Conservation (phyloP, 1,140 invertebrate species). For the Eurosta solidaginis region DNA sequence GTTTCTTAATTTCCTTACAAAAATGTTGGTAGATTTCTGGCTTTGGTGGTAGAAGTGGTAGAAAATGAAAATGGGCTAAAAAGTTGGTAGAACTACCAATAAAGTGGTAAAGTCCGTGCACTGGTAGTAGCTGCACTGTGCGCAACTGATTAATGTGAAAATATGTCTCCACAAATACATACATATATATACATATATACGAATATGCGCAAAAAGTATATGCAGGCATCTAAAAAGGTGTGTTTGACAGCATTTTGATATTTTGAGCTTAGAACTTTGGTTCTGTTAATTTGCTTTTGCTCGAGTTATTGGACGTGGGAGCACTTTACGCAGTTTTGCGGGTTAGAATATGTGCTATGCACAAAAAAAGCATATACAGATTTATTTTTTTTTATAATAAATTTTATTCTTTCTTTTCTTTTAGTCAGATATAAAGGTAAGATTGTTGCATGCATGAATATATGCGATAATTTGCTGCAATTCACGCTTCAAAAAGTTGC, state of each 20-base stretch:
- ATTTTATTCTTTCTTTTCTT: background rate
- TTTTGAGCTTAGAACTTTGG: conserved; percentile 8
- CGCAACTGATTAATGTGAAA: background rate
- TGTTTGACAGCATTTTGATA: background rate
- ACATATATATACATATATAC: background rate
- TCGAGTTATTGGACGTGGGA: conserved; percentile 10
- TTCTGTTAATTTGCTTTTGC: conserved; percentile 1
- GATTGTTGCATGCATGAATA: conserved; percentile 7
- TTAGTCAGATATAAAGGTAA: background rate
- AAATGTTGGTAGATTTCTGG: too few species aligned
- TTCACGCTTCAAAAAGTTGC: conserved; percentile 23
- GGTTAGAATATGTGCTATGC: background rate
- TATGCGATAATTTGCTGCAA: conserved; percentile 24
- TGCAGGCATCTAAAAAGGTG: too few species aligned
- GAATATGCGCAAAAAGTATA: too few species aligned
- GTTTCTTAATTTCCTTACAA: too few species aligned
- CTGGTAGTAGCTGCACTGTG: background rate
- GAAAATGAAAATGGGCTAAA: too few species aligned
- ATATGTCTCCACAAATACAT: background rate
- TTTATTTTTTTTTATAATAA: background rate
- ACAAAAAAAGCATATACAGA: background rate
- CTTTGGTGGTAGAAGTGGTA: too few species aligned
- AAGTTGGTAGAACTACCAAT: too few species aligned
- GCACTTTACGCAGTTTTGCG: conserved; percentile 16
- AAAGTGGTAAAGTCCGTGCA: too few species aligned